Percentiles rank a stretch among this genome's conserved stretches.
Conservation (phyloP, 2,888 invertebrate genomes). For the Eupeodes luniger region DNA sequence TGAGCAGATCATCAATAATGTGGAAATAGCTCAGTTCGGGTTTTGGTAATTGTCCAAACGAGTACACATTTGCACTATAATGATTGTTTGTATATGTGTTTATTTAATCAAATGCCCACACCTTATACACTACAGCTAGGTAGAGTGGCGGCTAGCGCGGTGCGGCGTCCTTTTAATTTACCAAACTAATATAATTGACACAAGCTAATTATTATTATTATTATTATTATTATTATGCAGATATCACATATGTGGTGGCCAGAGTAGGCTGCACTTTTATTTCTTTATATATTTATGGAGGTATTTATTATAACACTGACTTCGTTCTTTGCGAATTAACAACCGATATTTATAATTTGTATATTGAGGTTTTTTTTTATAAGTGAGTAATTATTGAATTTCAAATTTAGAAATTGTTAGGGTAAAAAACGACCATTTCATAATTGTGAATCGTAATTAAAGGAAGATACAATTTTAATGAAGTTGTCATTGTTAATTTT, state of each 20-base stretch:
- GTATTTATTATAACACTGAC: not conserved
- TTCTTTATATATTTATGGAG: not conserved
- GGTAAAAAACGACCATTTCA: no score
- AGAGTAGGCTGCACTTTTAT: conserved; percentile 6
- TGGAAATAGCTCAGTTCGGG: not conserved
- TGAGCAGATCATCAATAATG: conserved; percentile 23
- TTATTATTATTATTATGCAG: not conserved
- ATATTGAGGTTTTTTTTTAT: no score
- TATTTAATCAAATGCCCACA: conserved; percentile 56
- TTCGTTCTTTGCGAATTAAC: not conserved
- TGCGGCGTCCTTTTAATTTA: conserved; percentile 60
- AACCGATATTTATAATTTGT: not conserved
- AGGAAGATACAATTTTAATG: no score
- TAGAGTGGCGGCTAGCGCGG: no score
- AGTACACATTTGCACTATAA: conserved; percentile 10
- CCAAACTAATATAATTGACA: conserved; percentile 66
- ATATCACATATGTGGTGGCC: not conserved
- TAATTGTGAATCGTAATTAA: no score
- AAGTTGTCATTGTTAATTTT: no score
- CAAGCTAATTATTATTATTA: conserved; percentile 53
- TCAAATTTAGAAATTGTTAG: no score
- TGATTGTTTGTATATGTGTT: conserved; percentile 12
- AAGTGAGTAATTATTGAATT: no score
- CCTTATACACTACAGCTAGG: conserved; percentile 2
- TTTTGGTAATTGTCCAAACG: conserved; percentile 25